phyloP scores from a whole-genome alignment of 2,113 vertebrate genomes.

The Psophia crepitans region DNA sequence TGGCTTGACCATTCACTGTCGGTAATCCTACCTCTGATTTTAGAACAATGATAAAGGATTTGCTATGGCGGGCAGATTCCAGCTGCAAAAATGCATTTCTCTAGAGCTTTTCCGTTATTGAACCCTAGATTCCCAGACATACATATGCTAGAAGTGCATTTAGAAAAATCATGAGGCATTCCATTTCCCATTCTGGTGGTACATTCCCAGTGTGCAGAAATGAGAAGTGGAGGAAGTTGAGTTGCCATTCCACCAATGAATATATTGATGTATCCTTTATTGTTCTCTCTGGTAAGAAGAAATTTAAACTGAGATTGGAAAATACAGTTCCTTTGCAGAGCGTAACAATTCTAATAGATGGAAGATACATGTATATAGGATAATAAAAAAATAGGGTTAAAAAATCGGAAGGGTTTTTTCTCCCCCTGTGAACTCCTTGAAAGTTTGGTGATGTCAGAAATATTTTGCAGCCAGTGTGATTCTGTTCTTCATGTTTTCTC shows the following conservation, averaged over 20 bases:
- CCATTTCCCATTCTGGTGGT: neutral
- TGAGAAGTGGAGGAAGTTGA: neutral
- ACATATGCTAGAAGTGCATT: neutral
- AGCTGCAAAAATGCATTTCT: slow-evolving; percentile 9
- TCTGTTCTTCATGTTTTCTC: neutral
- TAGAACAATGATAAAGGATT: neutral
- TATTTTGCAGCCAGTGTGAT: neutral
- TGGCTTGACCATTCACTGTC: neutral
- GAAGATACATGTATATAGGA: neutral
- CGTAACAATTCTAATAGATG: neutral
- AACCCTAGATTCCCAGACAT: neutral
- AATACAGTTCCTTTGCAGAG: neutral
- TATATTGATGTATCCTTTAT: slow-evolving; percentile 20
- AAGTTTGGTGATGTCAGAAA: neutral
- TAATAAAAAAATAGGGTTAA: slow-evolving; percentile 1
- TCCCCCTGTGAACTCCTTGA: neutral
- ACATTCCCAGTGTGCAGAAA: neutral
- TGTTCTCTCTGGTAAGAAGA: slow-evolving; percentile 13
- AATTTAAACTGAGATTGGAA: slow-evolving; percentile 38
- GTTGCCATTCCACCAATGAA: neutral
- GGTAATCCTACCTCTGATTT: neutral
- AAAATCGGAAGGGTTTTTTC: neutral
- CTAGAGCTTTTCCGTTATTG: slow-evolving; percentile 8
- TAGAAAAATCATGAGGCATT: slow-evolving; percentile 26
- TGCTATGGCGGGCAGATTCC: neutral